A percentile compares a stretch with the other conserved stretches of the same genome.
phyloP scores from a whole-genome alignment of 1,140 invertebrate genomes.

The Lerema accius region DNA sequence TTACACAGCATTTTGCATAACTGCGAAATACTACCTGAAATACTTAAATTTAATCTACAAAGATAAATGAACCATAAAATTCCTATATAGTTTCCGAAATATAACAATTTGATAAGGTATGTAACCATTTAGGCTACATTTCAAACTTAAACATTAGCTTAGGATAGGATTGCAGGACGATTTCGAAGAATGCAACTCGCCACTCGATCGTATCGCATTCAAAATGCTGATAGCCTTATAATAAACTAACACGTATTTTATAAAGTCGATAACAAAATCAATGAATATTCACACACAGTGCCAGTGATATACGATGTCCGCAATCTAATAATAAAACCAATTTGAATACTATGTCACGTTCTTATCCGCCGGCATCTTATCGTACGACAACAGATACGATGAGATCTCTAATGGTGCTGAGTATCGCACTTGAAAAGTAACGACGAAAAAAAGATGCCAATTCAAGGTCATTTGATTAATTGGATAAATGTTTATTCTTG shows the following conservation, averaged over 20 bases:
- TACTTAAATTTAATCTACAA: no score
- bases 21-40: no score
- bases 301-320: not conserved
- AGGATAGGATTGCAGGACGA: no score
- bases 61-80: no score
- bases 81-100: no score
- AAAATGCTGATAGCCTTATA: not conserved
- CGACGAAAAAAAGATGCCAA: not conserved
- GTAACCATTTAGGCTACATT: no score
- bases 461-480: not conserved
- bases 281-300: conserved; percentile 6
- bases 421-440: conserved; percentile 4
- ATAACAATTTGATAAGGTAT: no score
- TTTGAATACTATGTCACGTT: conserved; percentile 35
- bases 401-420: conserved; percentile 1
- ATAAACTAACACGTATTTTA: not conserved
- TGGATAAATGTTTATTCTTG: no score
- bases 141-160: no score
- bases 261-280: conserved; percentile 1
- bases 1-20: no score
- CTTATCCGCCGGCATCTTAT: conserved; percentile 30
- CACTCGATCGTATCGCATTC: no score
- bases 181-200: no score
- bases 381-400: conserved; percentile 26
- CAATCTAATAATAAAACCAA: conserved; percentile 12